A percentile compares a stretch with the other conserved stretches of the same genome.
Evolutionary conservation across 2,888 invertebrate genomes (phyloP).

Genomic region (Nomada flava): DNA sequence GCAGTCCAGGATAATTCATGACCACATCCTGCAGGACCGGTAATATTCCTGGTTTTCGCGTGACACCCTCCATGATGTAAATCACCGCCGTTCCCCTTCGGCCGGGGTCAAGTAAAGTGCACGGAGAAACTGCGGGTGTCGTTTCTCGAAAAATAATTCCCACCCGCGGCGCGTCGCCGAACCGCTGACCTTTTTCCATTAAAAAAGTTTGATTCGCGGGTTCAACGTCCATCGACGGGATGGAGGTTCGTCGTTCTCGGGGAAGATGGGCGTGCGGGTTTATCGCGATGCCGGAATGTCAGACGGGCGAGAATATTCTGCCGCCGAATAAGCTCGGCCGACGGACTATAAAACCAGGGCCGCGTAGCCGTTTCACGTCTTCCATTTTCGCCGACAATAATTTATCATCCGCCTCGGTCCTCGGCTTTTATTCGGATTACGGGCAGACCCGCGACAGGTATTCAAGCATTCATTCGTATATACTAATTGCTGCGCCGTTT

Average conservation of each 20-base stretch:
- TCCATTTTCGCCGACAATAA: constrained; percentile 16
- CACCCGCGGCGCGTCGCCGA: neutral
- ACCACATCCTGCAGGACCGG: constrained; percentile 64
- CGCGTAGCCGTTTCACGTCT: constrained; percentile 23
- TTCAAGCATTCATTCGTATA: constrained; percentile 20
- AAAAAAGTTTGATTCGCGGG: constrained; percentile 69
- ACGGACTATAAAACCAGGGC: constrained; percentile 19
- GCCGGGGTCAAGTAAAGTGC: constrained; percentile 49
- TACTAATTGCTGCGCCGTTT: constrained; percentile 32
- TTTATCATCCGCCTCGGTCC: constrained; percentile 35
- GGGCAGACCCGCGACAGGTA: constrained; percentile 19
- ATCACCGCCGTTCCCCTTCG: constrained; percentile 40
- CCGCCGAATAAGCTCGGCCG: neutral
- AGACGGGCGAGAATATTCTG: constrained; percentile 9
- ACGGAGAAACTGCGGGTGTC: constrained; percentile 44
- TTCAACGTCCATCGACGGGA: constrained; percentile 38
- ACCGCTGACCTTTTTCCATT: constrained; percentile 56
- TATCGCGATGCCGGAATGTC: constrained; percentile 25
- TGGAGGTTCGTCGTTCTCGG: constrained; percentile 38
- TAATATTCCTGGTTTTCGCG: constrained; percentile 66
- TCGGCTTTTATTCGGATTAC: constrained; percentile 38
- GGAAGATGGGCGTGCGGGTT: constrained; percentile 6
- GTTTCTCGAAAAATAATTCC: constrained; percentile 63
- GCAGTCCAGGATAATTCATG: constrained; percentile 64
- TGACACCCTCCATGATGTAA: constrained; percentile 61